Conservation (phyloP, 2,113 vertebrate genomes). For the Ptilonorhynchus violaceus region DNA sequence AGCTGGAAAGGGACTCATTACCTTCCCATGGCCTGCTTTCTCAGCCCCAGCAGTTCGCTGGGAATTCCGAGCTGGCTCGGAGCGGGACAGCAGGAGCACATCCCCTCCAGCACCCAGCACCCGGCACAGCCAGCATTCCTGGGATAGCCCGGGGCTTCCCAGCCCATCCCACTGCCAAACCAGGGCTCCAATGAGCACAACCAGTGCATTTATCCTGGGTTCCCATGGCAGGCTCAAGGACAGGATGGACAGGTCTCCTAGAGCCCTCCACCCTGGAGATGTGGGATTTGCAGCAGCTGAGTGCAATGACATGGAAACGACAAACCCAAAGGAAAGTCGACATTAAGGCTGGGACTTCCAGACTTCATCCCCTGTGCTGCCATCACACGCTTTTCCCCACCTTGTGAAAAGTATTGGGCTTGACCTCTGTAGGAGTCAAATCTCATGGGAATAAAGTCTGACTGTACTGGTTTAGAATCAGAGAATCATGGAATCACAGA, state of each 20-base stretch:
- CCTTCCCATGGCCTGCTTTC: neutral
- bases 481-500: too few species aligned
- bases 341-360: accelerated
- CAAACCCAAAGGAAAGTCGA: accelerated
- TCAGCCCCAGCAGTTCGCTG: accelerated
- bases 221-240: neutral
- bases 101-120: neutral
- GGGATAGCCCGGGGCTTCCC: accelerated
- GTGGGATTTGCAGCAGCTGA: accelerated
- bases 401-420: accelerated
- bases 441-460: neutral
- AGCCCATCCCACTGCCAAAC: accelerated
- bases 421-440: accelerated
- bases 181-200: accelerated
- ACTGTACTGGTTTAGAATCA: too few species aligned
- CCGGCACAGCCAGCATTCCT: accelerated
- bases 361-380: accelerated
- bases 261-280: accelerated
- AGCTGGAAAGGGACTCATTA: neutral
- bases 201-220: accelerated
- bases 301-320: accelerated
- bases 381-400: accelerated
- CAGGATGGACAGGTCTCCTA: accelerated
- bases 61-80: accelerated
- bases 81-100: neutral